phyloP scores from a whole-genome alignment of 2,888 invertebrate genomes.

The Uropetala carovei region DNA sequence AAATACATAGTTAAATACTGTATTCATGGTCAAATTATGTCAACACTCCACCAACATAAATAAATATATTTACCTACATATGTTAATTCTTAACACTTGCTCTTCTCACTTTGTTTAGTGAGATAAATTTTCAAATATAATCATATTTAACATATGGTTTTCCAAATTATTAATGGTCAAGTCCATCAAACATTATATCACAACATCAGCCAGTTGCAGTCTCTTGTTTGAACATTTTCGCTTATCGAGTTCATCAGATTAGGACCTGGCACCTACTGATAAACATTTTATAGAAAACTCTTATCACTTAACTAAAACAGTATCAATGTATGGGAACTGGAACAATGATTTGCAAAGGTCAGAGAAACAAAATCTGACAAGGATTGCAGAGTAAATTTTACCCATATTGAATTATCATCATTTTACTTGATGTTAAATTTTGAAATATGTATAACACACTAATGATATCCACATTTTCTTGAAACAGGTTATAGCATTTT shows the following conservation, averaged over 20 bases:
- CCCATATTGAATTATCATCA: too few relatives aligned
- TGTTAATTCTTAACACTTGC: background rate
- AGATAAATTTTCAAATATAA: background rate
- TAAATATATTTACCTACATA: conserved; percentile 3
- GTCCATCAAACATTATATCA: background rate
- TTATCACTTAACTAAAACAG: too few relatives aligned
- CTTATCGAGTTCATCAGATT: too few relatives aligned
- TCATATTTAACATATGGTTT: background rate
- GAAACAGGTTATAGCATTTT: background rate
- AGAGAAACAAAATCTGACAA: too few relatives aligned
- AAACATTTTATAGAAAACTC: too few relatives aligned
- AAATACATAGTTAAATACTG: background rate
- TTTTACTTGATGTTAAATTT: too few relatives aligned
- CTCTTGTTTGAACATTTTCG: background rate
- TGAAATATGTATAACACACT: too few relatives aligned
- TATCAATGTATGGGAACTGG: too few relatives aligned
- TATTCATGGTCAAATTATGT: background rate
- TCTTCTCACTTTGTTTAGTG: background rate
- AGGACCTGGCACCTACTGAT: too few relatives aligned
- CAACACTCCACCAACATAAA: background rate
- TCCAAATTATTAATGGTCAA: background rate
- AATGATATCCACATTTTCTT: background rate
- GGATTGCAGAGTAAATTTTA: too few relatives aligned
- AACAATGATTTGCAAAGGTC: too few relatives aligned
- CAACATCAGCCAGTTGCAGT: conserved; percentile 8